Conservation (phyloP, 2,113 vertebrate genomes). For the Natator depressus region DNA sequence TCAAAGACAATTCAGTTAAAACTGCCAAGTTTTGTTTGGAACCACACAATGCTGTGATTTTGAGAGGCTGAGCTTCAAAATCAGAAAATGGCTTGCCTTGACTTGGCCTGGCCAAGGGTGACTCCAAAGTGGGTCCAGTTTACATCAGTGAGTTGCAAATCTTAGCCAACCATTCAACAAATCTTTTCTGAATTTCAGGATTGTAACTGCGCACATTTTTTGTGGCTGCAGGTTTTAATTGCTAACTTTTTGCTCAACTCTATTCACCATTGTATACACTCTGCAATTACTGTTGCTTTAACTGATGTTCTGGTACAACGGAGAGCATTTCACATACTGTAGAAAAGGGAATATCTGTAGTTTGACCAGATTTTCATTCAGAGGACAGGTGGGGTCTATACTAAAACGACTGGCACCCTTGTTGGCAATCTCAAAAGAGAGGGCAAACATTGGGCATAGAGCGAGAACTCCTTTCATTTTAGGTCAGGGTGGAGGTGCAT, state of each 20-base stretch:
- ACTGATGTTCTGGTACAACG: not conserved
- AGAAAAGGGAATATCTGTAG: not conserved
- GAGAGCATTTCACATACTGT: not conserved
- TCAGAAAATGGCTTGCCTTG: not conserved
- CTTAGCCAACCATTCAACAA: not conserved
- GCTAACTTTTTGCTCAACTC: not conserved
- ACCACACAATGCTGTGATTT: not conserved
- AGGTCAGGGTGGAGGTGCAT: not conserved
- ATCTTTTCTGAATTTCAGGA: not conserved
- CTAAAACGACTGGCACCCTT: not conserved
- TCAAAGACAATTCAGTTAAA: conserved; percentile 7
- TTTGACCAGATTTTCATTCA: not conserved
- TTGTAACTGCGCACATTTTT: not conserved
- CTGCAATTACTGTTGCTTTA: not conserved
- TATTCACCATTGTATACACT: not conserved
- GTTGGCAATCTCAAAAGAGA: not conserved
- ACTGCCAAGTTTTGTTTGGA: not conserved
- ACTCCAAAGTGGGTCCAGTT: not conserved
- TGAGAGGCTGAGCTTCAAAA: not conserved
- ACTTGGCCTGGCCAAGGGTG: not conserved
- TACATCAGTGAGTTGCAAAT: not conserved
- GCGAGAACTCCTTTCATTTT: not conserved
- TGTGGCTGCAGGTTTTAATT: not conserved
- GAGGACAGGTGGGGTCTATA: fast-evolving
- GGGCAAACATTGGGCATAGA: not conserved